Evolutionary conservation across 2,113 vertebrate genomes (phyloP).

Genomic region (Cyprinodon brontotheroides): DNA sequence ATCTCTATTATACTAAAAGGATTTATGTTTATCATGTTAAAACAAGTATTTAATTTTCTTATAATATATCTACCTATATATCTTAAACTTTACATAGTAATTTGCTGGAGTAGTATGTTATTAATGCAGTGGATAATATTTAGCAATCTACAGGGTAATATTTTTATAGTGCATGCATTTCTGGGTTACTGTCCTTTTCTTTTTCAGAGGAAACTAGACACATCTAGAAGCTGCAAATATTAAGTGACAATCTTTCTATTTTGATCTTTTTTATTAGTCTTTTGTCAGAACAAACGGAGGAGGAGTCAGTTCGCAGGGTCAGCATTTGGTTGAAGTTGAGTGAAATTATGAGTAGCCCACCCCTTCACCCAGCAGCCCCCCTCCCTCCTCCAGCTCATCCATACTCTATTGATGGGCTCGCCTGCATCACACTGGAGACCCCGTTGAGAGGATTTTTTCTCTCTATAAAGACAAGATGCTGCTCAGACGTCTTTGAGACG

Average conservation of each 20-base stretch:
- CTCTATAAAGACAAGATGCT: slow-evolving; percentile 82
- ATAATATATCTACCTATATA: not conserved
- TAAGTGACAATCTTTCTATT: not conserved
- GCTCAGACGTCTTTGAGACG: slow-evolving; percentile 79
- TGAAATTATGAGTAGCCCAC: slow-evolving; percentile 75
- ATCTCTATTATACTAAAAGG: no score
- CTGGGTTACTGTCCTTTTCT: not conserved
- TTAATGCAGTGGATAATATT: not conserved
- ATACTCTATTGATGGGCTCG: slow-evolving; percentile 65
- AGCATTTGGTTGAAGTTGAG: slow-evolving; percentile 76
- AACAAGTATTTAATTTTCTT: not conserved
- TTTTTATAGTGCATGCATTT: not conserved
- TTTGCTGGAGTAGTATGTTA: not conserved
- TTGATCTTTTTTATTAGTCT: slow-evolving; percentile 7
- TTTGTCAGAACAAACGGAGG: slow-evolving; percentile 56
- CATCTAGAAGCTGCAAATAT: not conserved
- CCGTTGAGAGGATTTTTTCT: slow-evolving; percentile 80
- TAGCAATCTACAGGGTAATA: not conserved
- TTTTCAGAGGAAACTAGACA: not conserved
- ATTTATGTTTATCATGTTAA: not conserved
- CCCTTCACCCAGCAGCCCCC: slow-evolving; percentile 67
- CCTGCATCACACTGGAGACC: slow-evolving; percentile 80
- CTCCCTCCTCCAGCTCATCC: slow-evolving; percentile 44
- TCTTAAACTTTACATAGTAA: not conserved
- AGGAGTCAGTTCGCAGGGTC: slow-evolving; percentile 61